These are phyloP conservation scores for Laterallus jamaicensis DNA, from an alignment of 2,113 vertebrate genomes.

Conservation along the genomic window DNA sequence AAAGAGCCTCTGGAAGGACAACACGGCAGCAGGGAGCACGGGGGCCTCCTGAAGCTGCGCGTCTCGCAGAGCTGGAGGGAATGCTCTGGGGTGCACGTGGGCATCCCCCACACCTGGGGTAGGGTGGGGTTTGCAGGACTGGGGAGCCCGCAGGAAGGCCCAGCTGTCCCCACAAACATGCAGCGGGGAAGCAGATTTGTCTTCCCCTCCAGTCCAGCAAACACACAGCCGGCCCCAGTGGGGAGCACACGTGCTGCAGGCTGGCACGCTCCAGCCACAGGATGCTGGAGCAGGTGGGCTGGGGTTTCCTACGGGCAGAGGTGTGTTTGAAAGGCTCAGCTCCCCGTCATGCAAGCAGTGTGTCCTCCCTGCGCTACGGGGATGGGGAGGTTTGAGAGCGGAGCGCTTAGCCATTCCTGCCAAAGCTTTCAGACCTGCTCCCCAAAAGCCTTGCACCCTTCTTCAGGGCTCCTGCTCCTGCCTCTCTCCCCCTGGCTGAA, in stretches of 20 bases:
- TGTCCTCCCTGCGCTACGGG: not conserved
- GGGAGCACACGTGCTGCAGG: accelerated
- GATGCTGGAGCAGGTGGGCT: not conserved
- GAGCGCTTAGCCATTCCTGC: not conserved
- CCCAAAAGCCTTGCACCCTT: not conserved
- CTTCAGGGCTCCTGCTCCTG: not conserved
- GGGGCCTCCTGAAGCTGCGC: not conserved
- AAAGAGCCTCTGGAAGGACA: not conserved
- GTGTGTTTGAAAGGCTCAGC: not conserved
- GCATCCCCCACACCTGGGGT: not conserved
- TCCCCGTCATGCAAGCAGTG: not conserved
- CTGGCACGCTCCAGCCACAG: not conserved
- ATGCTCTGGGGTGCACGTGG: not conserved
- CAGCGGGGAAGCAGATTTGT: not conserved
- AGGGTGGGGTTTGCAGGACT: not conserved
- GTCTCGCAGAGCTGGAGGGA: not conserved
- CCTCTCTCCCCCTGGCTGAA: not conserved
- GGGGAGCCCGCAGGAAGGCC: not conserved
- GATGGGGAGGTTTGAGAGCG: not conserved
- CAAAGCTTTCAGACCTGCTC: conserved; percentile 8
- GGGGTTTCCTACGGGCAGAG: not conserved
- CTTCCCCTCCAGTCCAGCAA: not conserved
- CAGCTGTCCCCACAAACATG: not conserved
- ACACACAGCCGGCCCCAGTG: accelerated
- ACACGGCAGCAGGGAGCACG: not conserved